Conservation (phyloP, 2,797 vertebrate species). For the Coranthus polyacanthus region DNA sequence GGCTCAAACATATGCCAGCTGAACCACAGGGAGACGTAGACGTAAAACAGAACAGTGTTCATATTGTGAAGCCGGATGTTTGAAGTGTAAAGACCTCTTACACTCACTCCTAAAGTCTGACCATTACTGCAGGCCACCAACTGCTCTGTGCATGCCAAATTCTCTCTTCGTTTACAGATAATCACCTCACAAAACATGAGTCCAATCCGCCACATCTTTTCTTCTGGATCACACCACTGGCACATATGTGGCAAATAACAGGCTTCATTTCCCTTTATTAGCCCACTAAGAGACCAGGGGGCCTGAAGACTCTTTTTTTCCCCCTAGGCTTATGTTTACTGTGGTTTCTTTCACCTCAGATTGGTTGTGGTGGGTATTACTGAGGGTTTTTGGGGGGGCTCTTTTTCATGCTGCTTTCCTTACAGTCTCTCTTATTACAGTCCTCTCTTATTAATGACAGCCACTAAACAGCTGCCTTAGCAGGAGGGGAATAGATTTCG, state of each 20-base stretch:
- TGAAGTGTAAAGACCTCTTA: conserved; percentile 57
- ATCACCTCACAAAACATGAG: conserved; percentile 53
- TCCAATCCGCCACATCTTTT: conserved; percentile 15
- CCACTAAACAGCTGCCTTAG: conserved; percentile 70
- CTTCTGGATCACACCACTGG: conserved; percentile 11
- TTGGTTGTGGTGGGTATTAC: conserved; percentile 28
- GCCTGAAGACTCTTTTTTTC: conserved; percentile 2
- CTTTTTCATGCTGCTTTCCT: conserved; percentile 55
- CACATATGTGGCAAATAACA: conserved; percentile 52
- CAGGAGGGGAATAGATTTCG: conserved; percentile 69
- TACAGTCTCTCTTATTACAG: conserved; percentile 70
- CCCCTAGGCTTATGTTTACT: conserved; percentile 42
- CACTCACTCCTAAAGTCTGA: conserved; percentile 54
- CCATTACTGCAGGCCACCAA: conserved; percentile 66
- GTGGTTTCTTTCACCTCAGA: conserved; percentile 43
- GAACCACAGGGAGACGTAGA: conserved; percentile 42
- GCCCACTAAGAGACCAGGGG: conserved; percentile 26
- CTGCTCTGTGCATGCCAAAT: conserved; percentile 27
- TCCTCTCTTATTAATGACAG: conserved; percentile 72
- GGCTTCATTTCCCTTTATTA: conserved; percentile 63
- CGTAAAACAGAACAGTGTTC: conserved; percentile 42
- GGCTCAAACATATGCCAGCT: conserved; percentile 48
- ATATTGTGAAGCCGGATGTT: conserved; percentile 39
- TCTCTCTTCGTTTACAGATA: conserved; percentile 54
- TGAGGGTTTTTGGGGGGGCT: conserved; percentile 18